Conservation (phyloP, 2,797 vertebrate species). For the Sorex maritimensis region DNA sequence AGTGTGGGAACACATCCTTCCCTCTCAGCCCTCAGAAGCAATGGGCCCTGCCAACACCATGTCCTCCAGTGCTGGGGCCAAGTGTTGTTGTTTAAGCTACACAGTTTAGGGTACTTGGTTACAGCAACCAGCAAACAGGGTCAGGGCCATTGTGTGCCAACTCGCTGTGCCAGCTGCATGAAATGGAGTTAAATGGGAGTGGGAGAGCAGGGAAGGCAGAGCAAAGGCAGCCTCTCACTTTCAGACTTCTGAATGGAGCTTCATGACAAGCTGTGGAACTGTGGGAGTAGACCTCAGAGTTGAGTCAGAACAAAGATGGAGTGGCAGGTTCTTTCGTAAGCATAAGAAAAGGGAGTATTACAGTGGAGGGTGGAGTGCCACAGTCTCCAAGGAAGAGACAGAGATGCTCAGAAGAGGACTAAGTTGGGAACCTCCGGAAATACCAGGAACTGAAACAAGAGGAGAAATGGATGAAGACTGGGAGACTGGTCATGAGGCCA, state of each 20-base stretch:
- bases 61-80: neutral
- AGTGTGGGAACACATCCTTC: neutral
- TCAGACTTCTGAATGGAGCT: neutral
- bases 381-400: neutral
- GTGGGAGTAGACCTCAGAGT: neutral
- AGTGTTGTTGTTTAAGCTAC: neutral
- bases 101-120: neutral
- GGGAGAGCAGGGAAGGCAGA: neutral
- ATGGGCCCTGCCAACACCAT: neutral
- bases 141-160: neutral
- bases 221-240: no score
- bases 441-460: slow-evolving; percentile 24
- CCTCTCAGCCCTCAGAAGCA: neutral
- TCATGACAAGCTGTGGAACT: neutral
- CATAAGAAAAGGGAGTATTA: neutral
- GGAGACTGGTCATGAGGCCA: neutral
- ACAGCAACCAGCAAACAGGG: neutral
- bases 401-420: neutral
- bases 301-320: neutral
- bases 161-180: neutral
- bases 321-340: neutral
- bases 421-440: neutral
- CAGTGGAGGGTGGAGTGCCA: neutral
- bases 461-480: neutral
- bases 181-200: neutral